These are phyloP conservation scores for Ryuthela nishihirai DNA, from an alignment of 2,888 invertebrate species.

Conservation along the genomic window DNA sequence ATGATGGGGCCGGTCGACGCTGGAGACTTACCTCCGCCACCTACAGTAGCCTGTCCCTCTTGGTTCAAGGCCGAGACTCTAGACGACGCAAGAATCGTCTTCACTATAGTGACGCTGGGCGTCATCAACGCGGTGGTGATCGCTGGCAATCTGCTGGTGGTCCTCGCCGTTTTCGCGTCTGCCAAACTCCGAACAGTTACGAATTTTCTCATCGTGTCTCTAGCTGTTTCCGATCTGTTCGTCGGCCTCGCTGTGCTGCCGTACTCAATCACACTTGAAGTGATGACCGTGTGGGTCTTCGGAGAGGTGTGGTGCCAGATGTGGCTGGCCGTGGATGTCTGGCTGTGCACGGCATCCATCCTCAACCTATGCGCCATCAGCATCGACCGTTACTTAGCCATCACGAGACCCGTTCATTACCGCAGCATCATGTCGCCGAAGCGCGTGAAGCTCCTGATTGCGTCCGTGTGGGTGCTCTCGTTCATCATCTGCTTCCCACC, in stretches of 20 bases:
- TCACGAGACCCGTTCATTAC: conserved; percentile 92
- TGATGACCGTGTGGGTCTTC: conserved; percentile 86
- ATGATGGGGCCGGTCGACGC: too few species aligned
- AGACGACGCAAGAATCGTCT: conserved; percentile 38
- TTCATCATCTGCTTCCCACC: conserved; percentile 91
- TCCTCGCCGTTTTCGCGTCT: conserved; percentile 84
- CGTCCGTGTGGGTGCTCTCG: conserved; percentile 90
- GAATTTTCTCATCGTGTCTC: conserved; percentile 92
- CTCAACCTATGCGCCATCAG: conserved; percentile 94
- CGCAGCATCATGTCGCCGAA: conserved; percentile 78
- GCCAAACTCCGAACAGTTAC: conserved; percentile 91
- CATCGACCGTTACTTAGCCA: conserved; percentile 79
- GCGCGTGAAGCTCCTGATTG: conserved; percentile 79
- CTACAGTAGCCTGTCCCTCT: conserved; percentile 10
- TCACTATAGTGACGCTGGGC: conserved; percentile 38
- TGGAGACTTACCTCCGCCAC: conserved; percentile 6
- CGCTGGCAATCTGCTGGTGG: conserved; percentile 87
- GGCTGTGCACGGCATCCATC: conserved; percentile 96
- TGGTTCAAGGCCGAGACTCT: conserved; percentile 32
- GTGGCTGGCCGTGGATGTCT: conserved; percentile 96
- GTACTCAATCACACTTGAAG: conserved; percentile 92
- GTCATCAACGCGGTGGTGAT: conserved; percentile 84
- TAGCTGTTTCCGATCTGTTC: conserved; percentile 91
- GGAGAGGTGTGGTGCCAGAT: conserved; percentile 93
- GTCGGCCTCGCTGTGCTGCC: conserved; percentile 95